Percentiles rank a stretch among this genome's conserved stretches.
Evolutionary conservation across 2,797 vertebrate genomes (phyloP).

Genomic region (Enteromius fasciolatus): DNA sequence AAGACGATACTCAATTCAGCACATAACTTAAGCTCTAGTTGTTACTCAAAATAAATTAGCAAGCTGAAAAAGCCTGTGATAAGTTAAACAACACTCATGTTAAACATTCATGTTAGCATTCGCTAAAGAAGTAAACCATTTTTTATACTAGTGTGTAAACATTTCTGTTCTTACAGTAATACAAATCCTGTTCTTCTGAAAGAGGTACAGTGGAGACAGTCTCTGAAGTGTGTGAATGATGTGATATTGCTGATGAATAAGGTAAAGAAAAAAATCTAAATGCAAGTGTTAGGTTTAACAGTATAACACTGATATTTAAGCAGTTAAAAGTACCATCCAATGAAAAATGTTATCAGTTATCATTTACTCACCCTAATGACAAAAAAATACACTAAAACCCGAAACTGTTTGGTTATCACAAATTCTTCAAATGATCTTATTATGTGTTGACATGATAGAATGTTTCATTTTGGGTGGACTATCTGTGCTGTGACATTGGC

Average conservation of each 20-base stretch:
- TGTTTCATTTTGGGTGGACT: neutral
- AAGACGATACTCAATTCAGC: neutral
- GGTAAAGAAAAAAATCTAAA: neutral
- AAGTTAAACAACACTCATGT: neutral
- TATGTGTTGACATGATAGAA: neutral
- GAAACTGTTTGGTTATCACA: neutral
- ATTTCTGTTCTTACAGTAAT: neutral
- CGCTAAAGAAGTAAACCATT: constrained; percentile 12
- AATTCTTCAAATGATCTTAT: neutral
- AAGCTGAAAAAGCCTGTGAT: neutral
- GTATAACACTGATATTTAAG: constrained; percentile 2
- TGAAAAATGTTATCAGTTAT: neutral
- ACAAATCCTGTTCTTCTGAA: neutral
- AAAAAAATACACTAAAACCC: neutral
- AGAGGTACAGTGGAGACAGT: neutral
- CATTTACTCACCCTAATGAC: neutral
- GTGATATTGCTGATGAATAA: constrained; percentile 1
- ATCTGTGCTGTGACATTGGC: neutral
- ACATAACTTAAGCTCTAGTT: neutral
- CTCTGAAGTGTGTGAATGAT: neutral
- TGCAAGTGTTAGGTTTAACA: neutral
- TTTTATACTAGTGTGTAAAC: constrained; percentile 18
- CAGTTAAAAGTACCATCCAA: neutral
- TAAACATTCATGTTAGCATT: neutral
- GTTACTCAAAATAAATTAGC: neutral